Percentiles rank a stretch among this genome's conserved stretches.
These are phyloP conservation scores for Lycia hirtaria DNA, from an alignment of 2,888 invertebrate species.

Conservation along the genomic window DNA sequence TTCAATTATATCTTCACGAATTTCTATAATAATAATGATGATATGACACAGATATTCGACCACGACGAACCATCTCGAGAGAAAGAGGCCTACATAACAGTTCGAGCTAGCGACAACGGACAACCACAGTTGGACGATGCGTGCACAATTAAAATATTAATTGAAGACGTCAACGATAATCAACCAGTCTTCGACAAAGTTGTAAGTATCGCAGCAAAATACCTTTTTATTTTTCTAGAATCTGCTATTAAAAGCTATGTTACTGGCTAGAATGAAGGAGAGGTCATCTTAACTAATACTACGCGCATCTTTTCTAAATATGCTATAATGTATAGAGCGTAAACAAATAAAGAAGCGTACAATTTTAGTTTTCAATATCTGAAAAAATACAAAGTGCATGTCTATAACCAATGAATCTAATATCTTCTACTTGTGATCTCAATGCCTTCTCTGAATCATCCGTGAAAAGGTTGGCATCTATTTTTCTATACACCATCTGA, in stretches of 20 bases:
- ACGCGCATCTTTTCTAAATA: neutral
- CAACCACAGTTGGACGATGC: conserved; percentile 95
- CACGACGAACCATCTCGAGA: conserved; percentile 95
- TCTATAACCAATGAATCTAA: neutral
- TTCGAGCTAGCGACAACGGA: conserved; percentile 97
- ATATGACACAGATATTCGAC: conserved; percentile 88
- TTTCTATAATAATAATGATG: conserved; percentile 25
- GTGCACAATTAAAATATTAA: conserved; percentile 96
- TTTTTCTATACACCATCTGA: conserved; percentile 25
- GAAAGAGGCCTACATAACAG: conserved; percentile 93
- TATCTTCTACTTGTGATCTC: conserved; percentile 13
- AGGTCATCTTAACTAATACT: neutral
- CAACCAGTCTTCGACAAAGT: conserved; percentile 92
- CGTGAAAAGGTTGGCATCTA: conserved; percentile 37
- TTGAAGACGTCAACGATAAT: conserved; percentile 97
- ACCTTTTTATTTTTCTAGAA: conserved; percentile 1
- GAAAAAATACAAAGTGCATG: conserved; percentile 8
- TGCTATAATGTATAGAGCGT: neutral
- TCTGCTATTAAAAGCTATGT: conserved; percentile 13
- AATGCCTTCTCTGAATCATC: conserved; percentile 18
- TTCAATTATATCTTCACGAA: neutral
- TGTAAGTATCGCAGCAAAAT: conserved; percentile 80
- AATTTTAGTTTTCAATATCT: neutral
- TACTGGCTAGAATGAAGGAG: neutral
- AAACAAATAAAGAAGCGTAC: neutral